Evolutionary conservation across 2,113 vertebrate species (phyloP).

Genomic region (Circaetus gallicus): DNA sequence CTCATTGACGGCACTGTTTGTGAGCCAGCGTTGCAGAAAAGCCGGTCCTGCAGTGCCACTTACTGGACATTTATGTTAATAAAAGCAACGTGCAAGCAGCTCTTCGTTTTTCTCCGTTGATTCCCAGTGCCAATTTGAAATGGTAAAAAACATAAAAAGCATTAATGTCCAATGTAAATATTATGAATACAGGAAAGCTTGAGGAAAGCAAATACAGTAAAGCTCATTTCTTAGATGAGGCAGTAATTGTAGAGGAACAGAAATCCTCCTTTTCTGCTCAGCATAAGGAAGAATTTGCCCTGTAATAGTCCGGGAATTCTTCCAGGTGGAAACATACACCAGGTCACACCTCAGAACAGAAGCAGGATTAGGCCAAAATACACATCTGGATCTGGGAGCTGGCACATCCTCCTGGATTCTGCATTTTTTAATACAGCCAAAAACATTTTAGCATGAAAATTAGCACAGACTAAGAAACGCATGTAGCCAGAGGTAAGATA

Average conservation of each 20-base stretch:
- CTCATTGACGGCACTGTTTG: neutral
- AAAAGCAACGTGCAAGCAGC: neutral
- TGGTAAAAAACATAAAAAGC: neutral
- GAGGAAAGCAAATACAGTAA: neutral
- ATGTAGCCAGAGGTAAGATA: neutral
- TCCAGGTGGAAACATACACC: neutral
- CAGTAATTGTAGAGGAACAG: neutral
- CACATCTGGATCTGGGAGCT: neutral
- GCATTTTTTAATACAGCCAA: neutral
- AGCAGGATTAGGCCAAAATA: neutral
- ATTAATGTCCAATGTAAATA: neutral
- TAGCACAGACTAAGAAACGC: neutral
- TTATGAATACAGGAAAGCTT: neutral
- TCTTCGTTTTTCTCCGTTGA: neutral
- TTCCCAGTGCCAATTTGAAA: neutral
- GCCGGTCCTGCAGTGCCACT: constrained; percentile 60
- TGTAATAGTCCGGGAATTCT: neutral
- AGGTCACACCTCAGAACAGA: neutral
- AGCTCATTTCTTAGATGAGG: neutral
- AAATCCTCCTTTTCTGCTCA: neutral
- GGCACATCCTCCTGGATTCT: neutral
- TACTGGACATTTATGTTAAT: neutral
- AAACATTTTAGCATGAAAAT: neutral
- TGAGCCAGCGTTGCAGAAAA: neutral
- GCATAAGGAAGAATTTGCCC: neutral